phyloP scores from a whole-genome alignment of 2,888 invertebrate genomes.

The Helleia helle region DNA sequence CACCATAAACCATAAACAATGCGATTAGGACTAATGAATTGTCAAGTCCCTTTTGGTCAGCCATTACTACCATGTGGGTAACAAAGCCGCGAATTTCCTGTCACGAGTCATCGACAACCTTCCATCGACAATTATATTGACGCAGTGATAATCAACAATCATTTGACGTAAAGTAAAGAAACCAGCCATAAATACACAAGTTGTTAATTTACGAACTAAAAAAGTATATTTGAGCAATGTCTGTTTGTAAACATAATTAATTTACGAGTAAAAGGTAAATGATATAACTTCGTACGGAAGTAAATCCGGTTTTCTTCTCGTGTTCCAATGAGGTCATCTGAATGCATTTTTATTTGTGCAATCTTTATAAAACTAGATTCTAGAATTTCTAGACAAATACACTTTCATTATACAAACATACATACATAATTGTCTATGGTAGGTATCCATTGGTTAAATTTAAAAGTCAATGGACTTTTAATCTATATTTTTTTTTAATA shows the following conservation, averaged over 20 bases:
- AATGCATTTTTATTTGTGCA: not conserved
- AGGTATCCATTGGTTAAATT: too few species aligned
- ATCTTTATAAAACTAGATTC: not conserved
- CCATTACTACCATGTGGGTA: not conserved
- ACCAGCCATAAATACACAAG: too few species aligned
- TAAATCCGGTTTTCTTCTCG: conserved; percentile 2
- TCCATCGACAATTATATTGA: not conserved
- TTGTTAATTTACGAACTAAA: too few species aligned
- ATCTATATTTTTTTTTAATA: too few species aligned
- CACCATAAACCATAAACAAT: not conserved
- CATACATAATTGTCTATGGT: too few species aligned
- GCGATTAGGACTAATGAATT: not conserved
- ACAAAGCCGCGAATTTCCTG: conserved; percentile 1
- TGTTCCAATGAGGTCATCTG: not conserved
- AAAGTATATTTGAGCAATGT: too few species aligned
- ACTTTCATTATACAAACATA: too few species aligned
- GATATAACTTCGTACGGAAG: conserved; percentile 1
- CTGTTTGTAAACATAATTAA: too few species aligned
- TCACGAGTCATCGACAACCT: not conserved
- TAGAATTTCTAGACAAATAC: not conserved
- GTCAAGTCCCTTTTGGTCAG: not conserved
- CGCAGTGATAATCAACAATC: not conserved
- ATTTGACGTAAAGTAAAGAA: not conserved
- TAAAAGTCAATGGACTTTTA: too few species aligned
- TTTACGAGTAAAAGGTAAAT: not conserved